A percentile compares a stretch with the other conserved stretches of the same genome.
phyloP scores from a whole-genome alignment of 64 coral and sea anemone genomes.

The Pocillopora verrucosa region DNA sequence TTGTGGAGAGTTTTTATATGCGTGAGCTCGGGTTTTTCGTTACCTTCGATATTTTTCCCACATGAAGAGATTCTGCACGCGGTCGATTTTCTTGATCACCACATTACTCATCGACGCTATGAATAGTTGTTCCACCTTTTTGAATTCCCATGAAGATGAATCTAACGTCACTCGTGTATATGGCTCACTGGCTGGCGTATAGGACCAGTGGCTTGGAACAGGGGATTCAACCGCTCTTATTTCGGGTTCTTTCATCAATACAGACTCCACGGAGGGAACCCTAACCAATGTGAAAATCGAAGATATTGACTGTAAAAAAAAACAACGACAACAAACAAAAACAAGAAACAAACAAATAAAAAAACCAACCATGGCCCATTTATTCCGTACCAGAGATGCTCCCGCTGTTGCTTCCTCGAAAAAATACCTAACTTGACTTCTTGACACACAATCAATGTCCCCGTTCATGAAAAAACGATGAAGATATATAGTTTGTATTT shows the following conservation, averaged over 20 bases:
- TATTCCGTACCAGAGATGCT: too few relatives aligned
- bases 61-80: conserved; percentile 77
- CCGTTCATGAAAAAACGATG: too few relatives aligned
- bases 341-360: too few relatives aligned
- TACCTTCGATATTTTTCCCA: conserved; percentile 79
- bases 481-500: too few relatives aligned
- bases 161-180: conserved; percentile 43
- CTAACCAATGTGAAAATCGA: neutral
- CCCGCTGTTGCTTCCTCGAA: too few relatives aligned
- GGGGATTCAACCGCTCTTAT: neutral
- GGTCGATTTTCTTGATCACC: conserved; percentile 42
- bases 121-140: conserved; percentile 57
- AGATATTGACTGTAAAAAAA: neutral
- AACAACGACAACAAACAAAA: neutral
- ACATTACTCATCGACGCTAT: conserved; percentile 18
- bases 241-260: neutral
- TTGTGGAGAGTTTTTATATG: neutral
- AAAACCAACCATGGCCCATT: too few relatives aligned
- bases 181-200: conserved; percentile 14
- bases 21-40: neutral
- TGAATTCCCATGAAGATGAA: conserved; percentile 43
- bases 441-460: too few relatives aligned
- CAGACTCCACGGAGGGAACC: neutral
- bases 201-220: conserved; percentile 33
- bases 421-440: too few relatives aligned